Base-by-base conservation (phyloP, 2,888 invertebrate species). In the Stenodera caucasica region DNA sequence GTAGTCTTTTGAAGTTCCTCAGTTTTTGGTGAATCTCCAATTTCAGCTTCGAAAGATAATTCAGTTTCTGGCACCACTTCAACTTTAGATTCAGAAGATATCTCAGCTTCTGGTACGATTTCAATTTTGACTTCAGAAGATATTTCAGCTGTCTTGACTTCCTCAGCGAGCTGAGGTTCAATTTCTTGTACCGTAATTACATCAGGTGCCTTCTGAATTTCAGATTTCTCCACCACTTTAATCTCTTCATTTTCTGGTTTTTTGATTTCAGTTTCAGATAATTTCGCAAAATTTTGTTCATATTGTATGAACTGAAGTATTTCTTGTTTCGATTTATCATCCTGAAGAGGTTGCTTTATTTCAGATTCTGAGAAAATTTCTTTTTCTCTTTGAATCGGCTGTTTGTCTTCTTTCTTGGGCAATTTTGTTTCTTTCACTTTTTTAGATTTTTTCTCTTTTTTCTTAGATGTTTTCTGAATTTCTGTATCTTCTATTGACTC, bases 261-360 rank as follows among this genome's bases (percentile, higher is more conserved):
- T 35, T 53, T 49, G n/a, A 49, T 33, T 33, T 58, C 49, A 6
- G 21, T 6, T 51, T 54, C 45, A 33, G 23, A 1, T 51, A 23
- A 26, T 18, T 29, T 50, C 7, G 50, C 51, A 12, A 35, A 21
- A 5, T 11, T 52, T 60, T 63, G 57, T 15, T 60, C 53, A 18
- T 18, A 53, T 57, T 65, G 35, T 23, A 62, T 56, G 23, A 60
- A 51, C 55, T 62, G 45, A 37, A 50, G 57, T 4, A 40, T 37
- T 21, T 57, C 49, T 15, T 56, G 56, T n/a, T 35, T 35, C 18
- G 51, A 35, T 57, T 58, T 57, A 50, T 55, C 51, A 50, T 37
- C 29, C 58, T 32, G n/a, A n/a, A n/a, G n/a, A n/a, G n/a, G n/a
- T n/a, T n/a, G n/a, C n/a, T n/a, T 49, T 33, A 37, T 35, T 49